Base-by-base conservation (phyloP, 1,140 invertebrate species). In the Atta cephalotes region DNA sequence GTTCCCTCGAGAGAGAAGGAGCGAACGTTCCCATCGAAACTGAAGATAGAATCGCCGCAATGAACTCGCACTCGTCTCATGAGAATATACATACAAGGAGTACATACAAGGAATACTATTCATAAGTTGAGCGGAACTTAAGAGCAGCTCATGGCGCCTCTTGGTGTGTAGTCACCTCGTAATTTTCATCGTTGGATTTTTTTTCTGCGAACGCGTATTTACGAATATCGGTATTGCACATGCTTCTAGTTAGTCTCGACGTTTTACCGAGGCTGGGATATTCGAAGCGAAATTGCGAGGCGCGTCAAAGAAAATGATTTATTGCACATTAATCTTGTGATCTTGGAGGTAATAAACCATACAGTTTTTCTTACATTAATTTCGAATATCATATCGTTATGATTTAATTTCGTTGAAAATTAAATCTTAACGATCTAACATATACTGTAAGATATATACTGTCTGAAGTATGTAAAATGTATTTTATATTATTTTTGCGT, bases 31-130 rank as follows among this genome's bases (percentile, higher is more conserved):
- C 35, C 70, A 84, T 86, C 72, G 51, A 28, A n/a, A 79, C 56
- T 60, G 58, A 86, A 84, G 87, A 90, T 84, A 87, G 87, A 90
- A 90, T 88, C 81, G 78, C 82, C 82, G 82, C 66, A 86, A 85
- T 79, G 80, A 90, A 84, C 51, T 79, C 51, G 76, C 81, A 35
- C 28, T 79, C 70, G 56, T 87, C 66, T 65, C 81, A 53, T 68
- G 10, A 79, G 31, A 25, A 71, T n/a, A n/a, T n/a, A n/a, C 58
- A 21, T 86, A 90, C 31, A 5, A 35, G 31, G 31, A 35, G 31
- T 39, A 71, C 58, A 18, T 86, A 90, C 89, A 91, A 91, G 62
- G 89, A 91, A 86, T 88, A 88, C 87, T 91, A 91, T 91, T 91
- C 87, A 91, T 90, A 84, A 91, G 70, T 66, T 74, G 63, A 63